Evolutionary conservation across 2,113 vertebrate species (phyloP), one percentile per base, ranked within the genome.

Genomic region (Chaetops frenatus): DNA sequence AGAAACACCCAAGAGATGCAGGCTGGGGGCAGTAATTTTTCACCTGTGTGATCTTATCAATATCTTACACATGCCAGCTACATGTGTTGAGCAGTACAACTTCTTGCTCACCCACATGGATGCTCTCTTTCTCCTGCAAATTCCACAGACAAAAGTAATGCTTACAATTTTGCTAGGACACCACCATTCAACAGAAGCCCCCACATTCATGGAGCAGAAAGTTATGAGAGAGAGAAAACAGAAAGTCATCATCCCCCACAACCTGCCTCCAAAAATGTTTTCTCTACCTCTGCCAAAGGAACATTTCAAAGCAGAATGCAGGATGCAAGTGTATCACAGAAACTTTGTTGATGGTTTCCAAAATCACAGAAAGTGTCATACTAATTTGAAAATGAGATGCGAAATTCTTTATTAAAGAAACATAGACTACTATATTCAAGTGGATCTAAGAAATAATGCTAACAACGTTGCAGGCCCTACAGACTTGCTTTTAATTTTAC

Each of bases 291-390:
- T 82, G 67, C 57, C 88, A 91, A 79, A 88, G 20, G 38, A 88
- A 58, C 12, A 60, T 50, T 94, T 94, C 94, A 81, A 95, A 95
- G 69, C 8, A 86, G 67, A 86, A 77, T 2, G 7, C 54, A 83
- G 67, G 73, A 85, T 71, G 15, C 45, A 74, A 88, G 25, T 6
- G 4, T 45, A 69, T 10, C 35, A 74, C 0, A 7, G 56, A 82
- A 91, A 95, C 22, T 81, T 58, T 42, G 31, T 9, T 84, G 71
- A 42, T 51, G 22, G 44, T 60, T 94, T 84, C 47, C 51, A 69
- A 90, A 90, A 61, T 60, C 58, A 84, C 23, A 38, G 11, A 62
- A 69, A 27, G 27, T 73, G 80, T 38, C 62, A 64, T 10, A 28
- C 12, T 71, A 50, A 81, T 81, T 82, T 65, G 82, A 88, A 90